A percentile compares a stretch with the other conserved stretches of the same genome.
phyloP scores from a whole-genome alignment of 1,140 invertebrate species.

The Ptiloglossa arizonensis region DNA sequence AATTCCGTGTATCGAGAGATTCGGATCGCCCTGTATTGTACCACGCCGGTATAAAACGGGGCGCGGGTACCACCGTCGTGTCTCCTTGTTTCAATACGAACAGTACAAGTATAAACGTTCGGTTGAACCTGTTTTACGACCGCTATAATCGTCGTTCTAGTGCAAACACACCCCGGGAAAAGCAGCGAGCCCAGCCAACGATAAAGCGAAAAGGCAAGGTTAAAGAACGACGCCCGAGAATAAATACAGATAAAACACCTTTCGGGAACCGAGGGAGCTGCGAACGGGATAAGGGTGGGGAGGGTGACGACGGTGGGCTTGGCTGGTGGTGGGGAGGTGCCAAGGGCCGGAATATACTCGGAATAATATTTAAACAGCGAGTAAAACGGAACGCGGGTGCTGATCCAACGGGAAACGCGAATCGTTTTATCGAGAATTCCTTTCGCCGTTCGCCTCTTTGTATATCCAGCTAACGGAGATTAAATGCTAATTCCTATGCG shows the following conservation, averaged over 20 bases:
- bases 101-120: conserved; percentile 13
- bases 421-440: conserved; percentile 57
- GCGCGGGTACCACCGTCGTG: not conserved
- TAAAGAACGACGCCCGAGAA: conserved; percentile 19
- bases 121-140: conserved; percentile 18
- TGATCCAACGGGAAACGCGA: conserved; percentile 44
- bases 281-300: no score
- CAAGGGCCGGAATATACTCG: not conserved
- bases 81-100: not conserved
- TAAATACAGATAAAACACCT: conserved; percentile 41
- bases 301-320: no score
- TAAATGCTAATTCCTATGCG: conserved; percentile 8
- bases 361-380: conserved; percentile 49
- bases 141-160: conserved; percentile 23
- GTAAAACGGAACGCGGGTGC: conserved; percentile 29
- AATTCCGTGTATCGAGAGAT: no score
- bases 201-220: conserved; percentile 22
- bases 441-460: not conserved
- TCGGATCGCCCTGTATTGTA: not conserved
- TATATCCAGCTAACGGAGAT: conserved; percentile 12
- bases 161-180: conserved; percentile 11
- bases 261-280: not conserved
- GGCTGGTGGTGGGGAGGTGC: no score
- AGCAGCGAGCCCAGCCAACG: not conserved
- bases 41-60: no score